These are phyloP conservation scores for Oryzias melastigma DNA, from an alignment of 2,113 vertebrate genomes.

Conservation along the genomic window DNA sequence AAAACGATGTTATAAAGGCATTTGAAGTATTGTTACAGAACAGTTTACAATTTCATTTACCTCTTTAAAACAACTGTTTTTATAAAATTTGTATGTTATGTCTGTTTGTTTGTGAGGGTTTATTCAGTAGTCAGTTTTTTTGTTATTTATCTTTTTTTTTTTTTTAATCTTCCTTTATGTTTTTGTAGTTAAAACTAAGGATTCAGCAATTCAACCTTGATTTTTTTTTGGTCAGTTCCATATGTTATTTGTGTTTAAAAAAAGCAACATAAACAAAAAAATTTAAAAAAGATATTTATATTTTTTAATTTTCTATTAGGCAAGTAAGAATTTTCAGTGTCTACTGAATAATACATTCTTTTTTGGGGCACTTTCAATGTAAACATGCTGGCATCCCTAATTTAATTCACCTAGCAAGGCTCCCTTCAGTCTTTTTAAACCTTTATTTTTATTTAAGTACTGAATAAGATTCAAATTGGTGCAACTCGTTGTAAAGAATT, in stretches of 20 bases:
- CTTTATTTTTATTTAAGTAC: neutral
- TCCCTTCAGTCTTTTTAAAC: neutral
- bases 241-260: too few relatives aligned
- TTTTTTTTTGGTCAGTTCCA: too few relatives aligned
- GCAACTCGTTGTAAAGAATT: neutral
- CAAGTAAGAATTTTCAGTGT: too few relatives aligned
- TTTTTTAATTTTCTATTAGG: too few relatives aligned
- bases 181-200: too few relatives aligned
- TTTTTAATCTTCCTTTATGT: neutral
- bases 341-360: too few relatives aligned
- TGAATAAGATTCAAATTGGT: neutral
- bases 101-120: slow-evolving; percentile 10
- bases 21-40: slow-evolving; percentile 4
- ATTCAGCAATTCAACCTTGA: too few relatives aligned
- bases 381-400: too few relatives aligned
- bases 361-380: too few relatives aligned
- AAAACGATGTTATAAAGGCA: neutral
- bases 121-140: neutral
- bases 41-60: slow-evolving; percentile 16
- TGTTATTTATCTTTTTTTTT: slow-evolving; percentile 5
- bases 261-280: too few relatives aligned
- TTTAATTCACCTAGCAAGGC: neutral
- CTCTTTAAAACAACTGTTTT: slow-evolving; percentile 17
- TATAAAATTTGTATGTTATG: slow-evolving; percentile 10
- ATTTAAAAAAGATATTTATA: too few relatives aligned